phyloP scores from a whole-genome alignment of 2,888 invertebrate species.

The Dinocampus coccinellae region DNA sequence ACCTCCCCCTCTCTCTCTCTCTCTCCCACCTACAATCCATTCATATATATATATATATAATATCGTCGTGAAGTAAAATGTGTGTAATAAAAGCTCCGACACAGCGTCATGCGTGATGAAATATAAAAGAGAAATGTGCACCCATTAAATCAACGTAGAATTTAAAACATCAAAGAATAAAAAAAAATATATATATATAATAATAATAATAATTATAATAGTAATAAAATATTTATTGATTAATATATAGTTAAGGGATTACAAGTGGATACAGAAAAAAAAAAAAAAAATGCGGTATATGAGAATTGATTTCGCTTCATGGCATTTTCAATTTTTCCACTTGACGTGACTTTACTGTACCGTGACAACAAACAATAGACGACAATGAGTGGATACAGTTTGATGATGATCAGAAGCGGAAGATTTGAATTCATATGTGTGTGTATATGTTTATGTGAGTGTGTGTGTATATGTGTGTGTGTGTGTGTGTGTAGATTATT shows the following conservation, averaged over 20 bases:
- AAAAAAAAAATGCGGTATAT: not conserved
- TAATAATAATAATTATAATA: not conserved
- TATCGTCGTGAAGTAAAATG: not conserved
- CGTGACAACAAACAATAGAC: conserved; percentile 56
- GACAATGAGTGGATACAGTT: conserved; percentile 26
- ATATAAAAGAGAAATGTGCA: conserved; percentile 32
- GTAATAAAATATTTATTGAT: not conserved
- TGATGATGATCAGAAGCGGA: conserved; percentile 8
- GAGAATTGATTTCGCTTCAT: conserved; percentile 21
- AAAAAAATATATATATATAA: conserved; percentile 7
- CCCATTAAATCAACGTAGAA: not conserved
- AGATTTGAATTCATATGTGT: not conserved
- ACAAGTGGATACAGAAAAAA: not conserved
- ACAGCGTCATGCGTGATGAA: conserved; percentile 57
- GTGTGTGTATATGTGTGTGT: no score
- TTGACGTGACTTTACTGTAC: conserved; percentile 46
- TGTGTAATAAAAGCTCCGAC: conserved; percentile 48
- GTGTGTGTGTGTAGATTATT: not conserved
- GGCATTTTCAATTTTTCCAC: conserved; percentile 56
- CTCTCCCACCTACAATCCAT: conserved; percentile 37
- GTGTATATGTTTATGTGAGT: not conserved
- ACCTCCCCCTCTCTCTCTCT: no score
- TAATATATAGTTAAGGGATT: no score
- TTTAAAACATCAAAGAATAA: conserved; percentile 22
- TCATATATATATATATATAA: conserved; percentile 20